A percentile compares a stretch with the other conserved stretches of the same genome.
Evolutionary conservation across 2,113 vertebrate genomes (phyloP).

Genomic region (Peromyscus maniculatus): DNA sequence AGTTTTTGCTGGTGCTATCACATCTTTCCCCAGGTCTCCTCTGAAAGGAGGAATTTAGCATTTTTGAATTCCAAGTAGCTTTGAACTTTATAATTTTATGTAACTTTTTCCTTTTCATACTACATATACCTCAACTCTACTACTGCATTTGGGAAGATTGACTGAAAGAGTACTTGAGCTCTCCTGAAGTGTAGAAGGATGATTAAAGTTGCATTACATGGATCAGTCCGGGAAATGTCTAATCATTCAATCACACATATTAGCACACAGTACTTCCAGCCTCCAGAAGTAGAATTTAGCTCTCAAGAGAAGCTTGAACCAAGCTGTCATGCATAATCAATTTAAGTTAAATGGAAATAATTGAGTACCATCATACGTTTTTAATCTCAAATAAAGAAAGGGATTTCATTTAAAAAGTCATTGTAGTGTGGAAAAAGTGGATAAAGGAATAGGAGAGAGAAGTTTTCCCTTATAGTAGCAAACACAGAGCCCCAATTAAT

Average conservation of each 20-base stretch:
- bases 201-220: slow-evolving; percentile 3
- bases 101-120: not conserved
- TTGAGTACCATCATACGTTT: not conserved
- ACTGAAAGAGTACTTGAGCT: not conserved
- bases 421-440: rapidly evolving
- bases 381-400: not conserved
- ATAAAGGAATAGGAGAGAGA: rapidly evolving
- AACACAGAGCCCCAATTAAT: not conserved
- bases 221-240: not conserved
- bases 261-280: not conserved
- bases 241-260: not conserved
- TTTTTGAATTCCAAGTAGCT: not conserved
- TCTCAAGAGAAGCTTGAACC: not conserved
- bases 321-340: not conserved
- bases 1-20: not conserved
- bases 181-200: not conserved
- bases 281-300: slow-evolving; percentile 14
- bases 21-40: not conserved
- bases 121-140: not conserved
- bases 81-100: not conserved
- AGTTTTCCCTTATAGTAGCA: not conserved
- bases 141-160: not conserved
- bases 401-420: not conserved
- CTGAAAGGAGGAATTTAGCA: not conserved
- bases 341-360: slow-evolving; percentile 7